A percentile compares a stretch with the other conserved stretches of the same genome.
These are phyloP conservation scores for Oreochromis aureus DNA, from an alignment of 2,113 vertebrate species.

Conservation along the genomic window DNA sequence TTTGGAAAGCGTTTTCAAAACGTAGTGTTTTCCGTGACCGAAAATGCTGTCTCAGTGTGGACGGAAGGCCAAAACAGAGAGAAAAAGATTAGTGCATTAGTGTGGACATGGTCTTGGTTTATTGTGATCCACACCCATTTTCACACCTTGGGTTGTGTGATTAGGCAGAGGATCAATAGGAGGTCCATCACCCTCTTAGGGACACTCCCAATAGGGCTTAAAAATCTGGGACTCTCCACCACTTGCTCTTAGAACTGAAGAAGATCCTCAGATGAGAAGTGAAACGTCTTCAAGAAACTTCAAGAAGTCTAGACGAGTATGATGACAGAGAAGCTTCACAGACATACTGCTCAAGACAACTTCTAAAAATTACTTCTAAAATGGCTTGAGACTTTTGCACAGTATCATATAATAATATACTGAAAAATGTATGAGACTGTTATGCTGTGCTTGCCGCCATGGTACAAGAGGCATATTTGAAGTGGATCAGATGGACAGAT, in stretches of 20 bases:
- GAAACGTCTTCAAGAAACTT: background rate
- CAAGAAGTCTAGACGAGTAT: background rate
- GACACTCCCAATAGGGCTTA: background rate
- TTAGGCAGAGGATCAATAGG: background rate
- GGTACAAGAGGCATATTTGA: background rate
- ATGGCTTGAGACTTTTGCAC: background rate
- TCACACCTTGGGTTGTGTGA: background rate
- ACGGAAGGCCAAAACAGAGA: background rate
- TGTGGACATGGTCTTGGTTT: background rate
- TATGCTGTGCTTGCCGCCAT: background rate
- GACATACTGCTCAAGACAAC: background rate
- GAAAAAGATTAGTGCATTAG: background rate
- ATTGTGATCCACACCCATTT: background rate
- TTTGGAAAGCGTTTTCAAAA: background rate
- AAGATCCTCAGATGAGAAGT: background rate
- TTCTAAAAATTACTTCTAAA: background rate
- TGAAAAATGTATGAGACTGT: background rate
- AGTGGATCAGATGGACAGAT: background rate
- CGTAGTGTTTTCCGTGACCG: background rate
- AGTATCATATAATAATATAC: background rate
- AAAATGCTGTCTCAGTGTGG: background rate
- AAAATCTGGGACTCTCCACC: background rate
- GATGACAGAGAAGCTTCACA: background rate
- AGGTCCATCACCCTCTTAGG: background rate
- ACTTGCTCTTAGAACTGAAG: background rate